A percentile compares a stretch with the other conserved stretches of the same genome.
Evolutionary conservation across 2,888 invertebrate genomes (phyloP).

Genomic region (Drosophila ochracea): DNA sequence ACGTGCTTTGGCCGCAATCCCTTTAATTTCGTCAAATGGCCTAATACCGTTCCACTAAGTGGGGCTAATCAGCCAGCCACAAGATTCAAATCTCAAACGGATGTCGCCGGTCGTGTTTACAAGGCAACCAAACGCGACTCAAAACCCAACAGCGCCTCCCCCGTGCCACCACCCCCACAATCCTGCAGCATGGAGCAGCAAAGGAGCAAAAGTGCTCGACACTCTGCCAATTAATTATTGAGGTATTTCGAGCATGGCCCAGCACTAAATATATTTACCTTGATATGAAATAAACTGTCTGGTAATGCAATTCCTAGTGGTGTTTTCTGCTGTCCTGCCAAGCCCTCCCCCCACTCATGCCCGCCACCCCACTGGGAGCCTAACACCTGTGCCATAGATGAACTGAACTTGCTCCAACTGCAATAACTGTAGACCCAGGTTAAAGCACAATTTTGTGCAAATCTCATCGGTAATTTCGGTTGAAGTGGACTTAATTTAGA

Average conservation of each 20-base stretch:
- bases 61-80: conserved; percentile 75
- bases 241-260: conserved; percentile 42
- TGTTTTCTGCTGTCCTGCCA: background rate
- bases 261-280: conserved; percentile 25
- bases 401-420: background rate
- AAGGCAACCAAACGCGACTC: conserved; percentile 31
- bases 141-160: background rate
- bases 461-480: background rate
- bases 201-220: background rate
- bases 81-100: conserved; percentile 76
- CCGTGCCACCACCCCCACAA: background rate
- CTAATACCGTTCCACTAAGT: conserved; percentile 77
- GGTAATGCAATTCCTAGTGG: conserved; percentile 27
- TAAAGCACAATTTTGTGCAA: background rate
- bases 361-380: background rate
- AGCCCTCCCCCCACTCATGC: background rate
- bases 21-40: conserved; percentile 77
- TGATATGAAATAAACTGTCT: conserved; percentile 54
- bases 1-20: conserved; percentile 43
- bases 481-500: background rate
- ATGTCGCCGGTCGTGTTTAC: conserved; percentile 67
- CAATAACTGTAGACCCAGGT: background rate
- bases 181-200: background rate
- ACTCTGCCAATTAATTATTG: conserved; percentile 59
- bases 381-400: conserved; percentile 11